These are phyloP conservation scores for Notarius quadriscutis DNA, from an alignment of 2,113 vertebrate genomes.

Conservation along the genomic window DNA sequence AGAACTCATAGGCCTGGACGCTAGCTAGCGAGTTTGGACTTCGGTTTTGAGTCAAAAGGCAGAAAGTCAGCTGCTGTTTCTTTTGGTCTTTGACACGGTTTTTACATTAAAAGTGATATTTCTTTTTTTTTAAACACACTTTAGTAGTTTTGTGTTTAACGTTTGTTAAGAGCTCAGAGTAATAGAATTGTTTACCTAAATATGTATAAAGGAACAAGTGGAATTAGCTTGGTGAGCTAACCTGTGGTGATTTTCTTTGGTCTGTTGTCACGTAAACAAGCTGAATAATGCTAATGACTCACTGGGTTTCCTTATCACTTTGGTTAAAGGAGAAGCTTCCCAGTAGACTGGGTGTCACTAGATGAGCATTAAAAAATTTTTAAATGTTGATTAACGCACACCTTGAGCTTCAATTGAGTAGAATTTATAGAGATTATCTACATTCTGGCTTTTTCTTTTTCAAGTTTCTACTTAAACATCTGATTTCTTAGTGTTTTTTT, in stretches of 20 bases:
- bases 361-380: neutral
- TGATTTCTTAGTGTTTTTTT: no score
- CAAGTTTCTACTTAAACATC: no score
- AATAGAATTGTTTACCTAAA: neutral
- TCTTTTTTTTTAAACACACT: neutral
- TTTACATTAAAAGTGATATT: neutral
- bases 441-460: neutral
- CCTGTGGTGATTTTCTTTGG: neutral
- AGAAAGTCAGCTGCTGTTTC: neutral
- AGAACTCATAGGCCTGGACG: neutral
- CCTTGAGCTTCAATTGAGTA: neutral
- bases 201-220: neutral
- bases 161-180: no score
- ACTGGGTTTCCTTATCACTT: neutral
- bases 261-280: no score
- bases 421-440: neutral
- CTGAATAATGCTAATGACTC: neutral
- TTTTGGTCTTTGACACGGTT: neutral
- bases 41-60: neutral
- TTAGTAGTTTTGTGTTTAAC: neutral
- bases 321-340: neutral
- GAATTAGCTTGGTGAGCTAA: neutral
- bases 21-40: constrained; percentile 12
- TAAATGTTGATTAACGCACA: neutral
- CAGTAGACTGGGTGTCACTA: neutral